Percentiles rank a stretch among this genome's conserved stretches.
Evolutionary conservation across 2,888 invertebrate species (phyloP).

Genomic region (Atherix ibis): DNA sequence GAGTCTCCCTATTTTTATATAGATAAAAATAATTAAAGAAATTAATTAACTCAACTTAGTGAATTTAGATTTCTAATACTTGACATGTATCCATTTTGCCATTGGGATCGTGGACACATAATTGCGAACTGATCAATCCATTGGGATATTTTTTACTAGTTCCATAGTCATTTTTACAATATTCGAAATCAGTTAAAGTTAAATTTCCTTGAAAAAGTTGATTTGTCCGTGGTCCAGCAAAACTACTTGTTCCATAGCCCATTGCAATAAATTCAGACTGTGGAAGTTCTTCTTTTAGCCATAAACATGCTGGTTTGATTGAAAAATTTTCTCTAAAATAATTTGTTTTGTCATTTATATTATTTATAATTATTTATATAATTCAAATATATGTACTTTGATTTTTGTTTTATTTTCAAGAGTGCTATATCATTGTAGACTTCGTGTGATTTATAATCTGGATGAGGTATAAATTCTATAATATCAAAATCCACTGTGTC

Average conservation of each 20-base stretch:
- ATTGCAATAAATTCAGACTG: background rate
- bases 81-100: conserved; percentile 15
- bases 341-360: background rate
- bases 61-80: conserved; percentile 4
- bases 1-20: conserved; percentile 14
- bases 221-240: conserved; percentile 4
- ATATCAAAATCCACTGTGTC: too few species aligned
- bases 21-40: background rate
- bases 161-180: background rate
- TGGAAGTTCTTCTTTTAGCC: conserved; percentile 15
- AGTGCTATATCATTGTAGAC: too few species aligned
- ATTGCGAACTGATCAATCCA: conserved; percentile 17
- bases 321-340: background rate
- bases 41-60: background rate
- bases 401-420: too few species aligned
- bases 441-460: too few species aligned
- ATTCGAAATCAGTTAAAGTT: background rate
- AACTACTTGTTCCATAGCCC: conserved; percentile 4
- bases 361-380: too few species aligned
- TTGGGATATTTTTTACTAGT: conserved; percentile 1
- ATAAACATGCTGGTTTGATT: conserved; percentile 37
- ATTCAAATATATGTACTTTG: too few species aligned
- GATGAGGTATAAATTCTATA: too few species aligned
- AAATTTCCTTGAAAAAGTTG: conserved; percentile 3
- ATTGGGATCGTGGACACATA: conserved; percentile 18